Conservation (phyloP, 1,140 invertebrate genomes). For the Chironomus striatipennis region DNA sequence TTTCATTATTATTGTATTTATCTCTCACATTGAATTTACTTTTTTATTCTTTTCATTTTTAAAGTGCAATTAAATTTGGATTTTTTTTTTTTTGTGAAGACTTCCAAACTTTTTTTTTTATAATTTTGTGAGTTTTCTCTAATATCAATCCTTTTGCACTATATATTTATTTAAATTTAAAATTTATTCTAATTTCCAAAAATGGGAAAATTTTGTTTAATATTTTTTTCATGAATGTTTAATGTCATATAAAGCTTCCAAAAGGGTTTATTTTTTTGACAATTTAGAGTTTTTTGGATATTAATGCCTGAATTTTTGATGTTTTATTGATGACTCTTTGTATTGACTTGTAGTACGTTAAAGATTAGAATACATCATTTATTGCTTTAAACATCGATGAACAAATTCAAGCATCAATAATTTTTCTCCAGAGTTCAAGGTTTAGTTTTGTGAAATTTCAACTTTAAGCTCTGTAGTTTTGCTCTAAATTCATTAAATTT, state of each 20-base stretch:
- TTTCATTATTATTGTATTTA: slow-evolving; percentile 10
- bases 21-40: background rate
- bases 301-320: too few relatives aligned
- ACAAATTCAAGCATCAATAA: too few relatives aligned
- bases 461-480: too few relatives aligned
- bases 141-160: slow-evolving; percentile 10
- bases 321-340: too few relatives aligned
- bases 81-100: background rate
- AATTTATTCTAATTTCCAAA: slow-evolving; percentile 4
- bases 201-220: slow-evolving; percentile 9
- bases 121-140: background rate
- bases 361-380: too few relatives aligned
- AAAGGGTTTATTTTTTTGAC: background rate
- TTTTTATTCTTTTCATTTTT: too few relatives aligned
- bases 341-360: too few relatives aligned
- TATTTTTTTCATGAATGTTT: background rate
- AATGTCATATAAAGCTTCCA: slow-evolving; percentile 6
- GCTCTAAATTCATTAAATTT: too few relatives aligned
- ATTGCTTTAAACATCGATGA: too few relatives aligned
- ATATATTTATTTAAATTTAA: background rate
- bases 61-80: background rate
- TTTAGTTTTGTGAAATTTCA: too few relatives aligned
- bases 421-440: too few relatives aligned
- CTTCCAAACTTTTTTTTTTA: too few relatives aligned
- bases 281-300: background rate